A percentile compares a stretch with the other conserved stretches of the same genome.
phyloP scores from a whole-genome alignment of 2,888 invertebrate genomes.

The Dryobota labecula region DNA sequence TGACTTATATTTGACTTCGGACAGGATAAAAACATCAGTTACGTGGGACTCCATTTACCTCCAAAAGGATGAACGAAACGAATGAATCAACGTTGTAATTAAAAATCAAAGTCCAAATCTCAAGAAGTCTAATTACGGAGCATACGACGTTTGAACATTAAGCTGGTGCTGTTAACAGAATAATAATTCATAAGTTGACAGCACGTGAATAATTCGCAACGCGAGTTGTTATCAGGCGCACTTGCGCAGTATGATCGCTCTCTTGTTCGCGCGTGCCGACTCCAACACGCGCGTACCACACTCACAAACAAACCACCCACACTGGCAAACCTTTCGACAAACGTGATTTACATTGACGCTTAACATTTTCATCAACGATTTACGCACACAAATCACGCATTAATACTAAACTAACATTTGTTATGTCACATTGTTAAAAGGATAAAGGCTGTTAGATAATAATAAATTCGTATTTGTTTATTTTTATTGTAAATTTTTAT shows the following conservation, averaged over 20 bases:
- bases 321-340: slow-evolving; percentile 57
- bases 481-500: slow-evolving; percentile 8
- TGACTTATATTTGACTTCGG: slow-evolving; percentile 42
- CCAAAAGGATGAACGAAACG: slow-evolving; percentile 4
- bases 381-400: slow-evolving; percentile 43
- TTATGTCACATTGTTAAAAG: slow-evolving; percentile 48
- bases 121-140: slow-evolving; percentile 72
- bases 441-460: slow-evolving; percentile 20
- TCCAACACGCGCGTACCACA: slow-evolving; percentile 72
- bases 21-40: slow-evolving; percentile 15
- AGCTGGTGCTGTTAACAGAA: slow-evolving; percentile 80
- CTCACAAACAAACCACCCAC: slow-evolving; percentile 56
- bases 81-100: slow-evolving; percentile 36
- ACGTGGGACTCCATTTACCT: background rate
- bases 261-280: slow-evolving; percentile 83
- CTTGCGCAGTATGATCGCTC: slow-evolving; percentile 84
- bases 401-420: slow-evolving; percentile 39
- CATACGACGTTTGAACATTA: slow-evolving; percentile 78
- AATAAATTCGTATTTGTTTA: slow-evolving; percentile 25
- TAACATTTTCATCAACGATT: slow-evolving; percentile 62
- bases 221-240: slow-evolving; percentile 84
- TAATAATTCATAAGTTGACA: slow-evolving; percentile 88
- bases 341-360: slow-evolving; percentile 77
- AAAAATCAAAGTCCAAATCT: slow-evolving; percentile 65
- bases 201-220: slow-evolving; percentile 87